Conservation (phyloP, 2,888 invertebrate genomes). For the Caenorhabditis sp. region DNA sequence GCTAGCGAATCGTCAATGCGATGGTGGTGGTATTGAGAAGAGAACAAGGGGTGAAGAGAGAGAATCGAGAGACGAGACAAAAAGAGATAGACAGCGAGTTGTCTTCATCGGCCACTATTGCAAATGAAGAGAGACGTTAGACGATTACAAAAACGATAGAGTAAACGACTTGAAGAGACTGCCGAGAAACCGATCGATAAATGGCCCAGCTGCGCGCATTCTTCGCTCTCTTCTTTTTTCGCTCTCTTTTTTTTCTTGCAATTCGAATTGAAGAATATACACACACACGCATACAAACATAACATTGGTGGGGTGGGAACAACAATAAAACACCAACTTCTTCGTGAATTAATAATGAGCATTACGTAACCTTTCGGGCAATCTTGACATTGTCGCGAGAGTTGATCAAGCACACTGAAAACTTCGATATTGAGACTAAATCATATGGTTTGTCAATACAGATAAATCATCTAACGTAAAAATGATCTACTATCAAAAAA, state of each 20-base stretch:
- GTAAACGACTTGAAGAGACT: constrained; percentile 6
- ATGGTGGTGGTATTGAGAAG: constrained; percentile 37
- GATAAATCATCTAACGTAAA: no score
- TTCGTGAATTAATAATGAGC: background rate
- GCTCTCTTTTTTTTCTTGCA: constrained; percentile 27
- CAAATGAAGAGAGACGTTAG: constrained; percentile 5
- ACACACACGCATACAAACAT: background rate
- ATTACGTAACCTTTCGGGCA: background rate
- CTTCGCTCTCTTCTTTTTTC: constrained; percentile 16
- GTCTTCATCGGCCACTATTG: background rate
- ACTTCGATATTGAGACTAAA: no score
- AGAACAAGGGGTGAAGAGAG: constrained; percentile 42
- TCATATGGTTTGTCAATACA: no score
- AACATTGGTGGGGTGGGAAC: background rate
- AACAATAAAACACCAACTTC: background rate
- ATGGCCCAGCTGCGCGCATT: constrained; percentile 43
- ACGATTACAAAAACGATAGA: constrained; percentile 10
- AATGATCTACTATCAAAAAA: no score
- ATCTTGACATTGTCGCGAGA: background rate
- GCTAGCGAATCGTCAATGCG: constrained; percentile 36
- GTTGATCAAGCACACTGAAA: no score
- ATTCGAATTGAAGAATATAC: constrained; percentile 11
- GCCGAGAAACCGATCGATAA: constrained; percentile 27
- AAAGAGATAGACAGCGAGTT: background rate
- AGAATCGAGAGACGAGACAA: constrained; percentile 18